These are phyloP conservation scores for Salvelinus namaycush DNA, from an alignment of 2,113 vertebrate species.

Conservation along the genomic window DNA sequence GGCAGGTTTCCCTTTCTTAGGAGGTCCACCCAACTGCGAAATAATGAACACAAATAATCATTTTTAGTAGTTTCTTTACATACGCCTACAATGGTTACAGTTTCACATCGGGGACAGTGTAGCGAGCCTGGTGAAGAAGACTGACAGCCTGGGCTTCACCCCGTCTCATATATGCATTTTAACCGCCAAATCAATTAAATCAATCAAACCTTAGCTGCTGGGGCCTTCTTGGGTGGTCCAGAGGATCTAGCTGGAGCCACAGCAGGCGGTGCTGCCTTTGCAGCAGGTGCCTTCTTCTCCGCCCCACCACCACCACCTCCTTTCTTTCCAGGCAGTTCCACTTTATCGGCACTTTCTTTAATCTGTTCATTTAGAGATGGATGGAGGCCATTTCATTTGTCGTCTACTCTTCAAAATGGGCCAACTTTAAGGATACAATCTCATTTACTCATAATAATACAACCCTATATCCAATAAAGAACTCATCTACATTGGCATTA, in stretches of 20 bases:
- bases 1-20: conserved; percentile 84
- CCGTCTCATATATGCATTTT: too few species aligned
- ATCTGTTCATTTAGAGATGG: conserved; percentile 72
- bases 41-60: not conserved
- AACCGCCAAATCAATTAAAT: too few species aligned
- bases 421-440: too few species aligned
- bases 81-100: too few species aligned
- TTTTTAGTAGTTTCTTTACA: too few species aligned
- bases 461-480: too few species aligned
- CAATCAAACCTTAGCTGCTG: conserved; percentile 40
- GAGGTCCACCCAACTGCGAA: conserved; percentile 78
- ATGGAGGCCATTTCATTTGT: not conserved
- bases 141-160: too few species aligned
- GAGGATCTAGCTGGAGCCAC: conserved; percentile 76
- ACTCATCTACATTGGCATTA: too few species aligned
- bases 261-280: conserved; percentile 74
- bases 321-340: conserved; percentile 85
- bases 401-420: too few species aligned
- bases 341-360: conserved; percentile 94
- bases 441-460: too few species aligned
- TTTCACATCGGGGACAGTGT: too few species aligned
- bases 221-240: conserved; percentile 80
- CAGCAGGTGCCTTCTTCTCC: conserved; percentile 73
- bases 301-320: conserved; percentile 58
- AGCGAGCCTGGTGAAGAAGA: too few species aligned